phyloP scores from a whole-genome alignment of 2,888 invertebrate species.

The Cyrtodaria siliqua region DNA sequence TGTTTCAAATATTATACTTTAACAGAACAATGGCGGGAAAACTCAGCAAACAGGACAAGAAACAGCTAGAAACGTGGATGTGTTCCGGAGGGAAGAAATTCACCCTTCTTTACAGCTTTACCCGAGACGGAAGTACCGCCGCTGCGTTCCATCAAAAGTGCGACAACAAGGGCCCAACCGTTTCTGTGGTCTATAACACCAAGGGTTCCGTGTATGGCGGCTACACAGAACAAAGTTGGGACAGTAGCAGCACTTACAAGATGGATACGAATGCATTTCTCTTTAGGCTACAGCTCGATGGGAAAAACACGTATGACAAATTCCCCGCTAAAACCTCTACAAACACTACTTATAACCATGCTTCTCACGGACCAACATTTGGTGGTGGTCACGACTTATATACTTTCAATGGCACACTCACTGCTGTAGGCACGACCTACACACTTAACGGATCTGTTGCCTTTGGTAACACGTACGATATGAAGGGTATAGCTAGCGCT shows the following conservation, averaged over 20 bases:
- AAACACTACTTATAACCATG: conserved; percentile 15
- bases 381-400: conserved; percentile 48
- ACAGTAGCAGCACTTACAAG: conserved; percentile 19
- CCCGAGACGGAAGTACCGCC: conserved; percentile 57
- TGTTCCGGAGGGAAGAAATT: conserved; percentile 43
- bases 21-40: conserved; percentile 17
- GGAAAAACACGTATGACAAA: conserved; percentile 26
- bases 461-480: conserved; percentile 32
- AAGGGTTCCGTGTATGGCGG: conserved; percentile 64
- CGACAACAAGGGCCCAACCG: conserved; percentile 67
- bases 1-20: no score
- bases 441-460: conserved; percentile 28
- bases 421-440: conserved; percentile 9
- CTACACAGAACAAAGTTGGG: conserved; percentile 58
- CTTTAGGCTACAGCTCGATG: conserved; percentile 51
- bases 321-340: conserved; percentile 29
- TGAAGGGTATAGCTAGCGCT: conserved; percentile 9
- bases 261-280: conserved; percentile 59
- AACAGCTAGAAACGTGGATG: conserved; percentile 61
- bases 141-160: conserved; percentile 64
- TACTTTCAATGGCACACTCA: conserved; percentile 32
- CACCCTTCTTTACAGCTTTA: conserved; percentile 57
- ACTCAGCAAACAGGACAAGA: conserved; percentile 29
- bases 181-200: conserved; percentile 64
- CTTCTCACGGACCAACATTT: conserved; percentile 48